phyloP scores from a whole-genome alignment of 23 tunicate species.

The Corella eumyota region DNA sequence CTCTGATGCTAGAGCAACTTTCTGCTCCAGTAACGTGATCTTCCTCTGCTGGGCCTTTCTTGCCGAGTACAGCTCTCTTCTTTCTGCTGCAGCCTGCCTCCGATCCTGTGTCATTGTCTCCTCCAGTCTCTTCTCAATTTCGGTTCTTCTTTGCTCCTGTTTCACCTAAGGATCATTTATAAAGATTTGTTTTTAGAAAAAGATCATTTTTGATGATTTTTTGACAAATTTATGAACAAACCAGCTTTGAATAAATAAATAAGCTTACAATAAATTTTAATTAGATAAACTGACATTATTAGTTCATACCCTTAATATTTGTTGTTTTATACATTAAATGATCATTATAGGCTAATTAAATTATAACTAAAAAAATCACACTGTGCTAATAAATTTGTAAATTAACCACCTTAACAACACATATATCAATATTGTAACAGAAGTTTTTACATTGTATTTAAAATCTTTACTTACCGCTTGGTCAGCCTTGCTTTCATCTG shows the following conservation, averaged over 20 bases:
- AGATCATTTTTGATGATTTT: constrained; percentile 28
- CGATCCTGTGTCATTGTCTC: constrained; percentile 55
- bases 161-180: constrained; percentile 36
- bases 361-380: too few species aligned
- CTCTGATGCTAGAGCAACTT: constrained; percentile 66
- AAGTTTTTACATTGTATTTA: too few species aligned
- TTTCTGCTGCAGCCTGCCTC: constrained; percentile 45
- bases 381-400: too few species aligned
- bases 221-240: background rate
- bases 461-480: constrained; percentile 28
- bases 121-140: constrained; percentile 71
- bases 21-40: constrained; percentile 66
- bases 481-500: constrained; percentile 44
- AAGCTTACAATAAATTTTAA: background rate
- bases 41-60: constrained; percentile 59
- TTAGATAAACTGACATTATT: too few species aligned
- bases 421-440: too few species aligned
- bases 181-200: constrained; percentile 17
- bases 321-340: too few species aligned
- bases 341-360: too few species aligned
- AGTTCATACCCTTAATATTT: too few species aligned
- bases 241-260: background rate
- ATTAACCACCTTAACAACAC: too few species aligned
- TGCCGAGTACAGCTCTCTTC: constrained; percentile 64
- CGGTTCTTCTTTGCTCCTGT: constrained; percentile 67